These are phyloP conservation scores for Glaucopsyche alexis DNA, from an alignment of 2,888 invertebrate species.

Conservation along the genomic window DNA sequence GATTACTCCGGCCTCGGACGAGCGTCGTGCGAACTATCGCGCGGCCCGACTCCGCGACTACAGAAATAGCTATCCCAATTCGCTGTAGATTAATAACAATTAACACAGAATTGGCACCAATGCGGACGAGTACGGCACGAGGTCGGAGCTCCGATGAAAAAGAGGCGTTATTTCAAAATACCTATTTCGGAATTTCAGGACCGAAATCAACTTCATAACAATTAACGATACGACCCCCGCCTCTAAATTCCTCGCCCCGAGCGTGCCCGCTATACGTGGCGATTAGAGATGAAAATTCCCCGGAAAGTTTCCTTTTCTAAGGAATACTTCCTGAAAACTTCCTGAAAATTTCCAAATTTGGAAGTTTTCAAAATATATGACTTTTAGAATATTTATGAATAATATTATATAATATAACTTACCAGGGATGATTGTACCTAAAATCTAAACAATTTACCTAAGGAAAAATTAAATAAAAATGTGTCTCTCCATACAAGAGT, in stretches of 20 bases:
- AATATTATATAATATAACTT: too few species aligned
- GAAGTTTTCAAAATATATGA: too few species aligned
- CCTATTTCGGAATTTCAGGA: slow-evolving; percentile 79
- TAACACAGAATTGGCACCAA: slow-evolving; percentile 40
- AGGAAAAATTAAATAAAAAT: too few species aligned
- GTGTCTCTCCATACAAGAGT: too few species aligned
- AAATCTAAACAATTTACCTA: too few species aligned
- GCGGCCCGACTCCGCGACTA: slow-evolving; percentile 30
- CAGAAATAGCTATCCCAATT: slow-evolving; percentile 40
- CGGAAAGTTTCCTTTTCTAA: too few species aligned
- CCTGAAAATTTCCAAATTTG: too few species aligned
- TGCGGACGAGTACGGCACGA: slow-evolving; percentile 41
- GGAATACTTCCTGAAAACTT: too few species aligned
- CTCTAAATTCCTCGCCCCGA: slow-evolving; percentile 80
- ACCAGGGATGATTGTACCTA: too few species aligned
- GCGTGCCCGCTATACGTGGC: slow-evolving; percentile 79
- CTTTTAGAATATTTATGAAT: too few species aligned
- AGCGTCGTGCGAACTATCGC: slow-evolving; percentile 24
- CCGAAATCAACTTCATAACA: slow-evolving; percentile 80
- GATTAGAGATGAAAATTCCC: too few species aligned
- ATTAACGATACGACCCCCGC: slow-evolving; percentile 81
- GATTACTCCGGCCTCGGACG: slow-evolving; percentile 52
- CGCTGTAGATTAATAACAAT: slow-evolving; percentile 42
- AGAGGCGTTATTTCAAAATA: slow-evolving; percentile 77
- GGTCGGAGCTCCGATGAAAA: slow-evolving; percentile 57